phyloP scores from a whole-genome alignment of 2,888 invertebrate species.

The Lomographa bimaculata region DNA sequence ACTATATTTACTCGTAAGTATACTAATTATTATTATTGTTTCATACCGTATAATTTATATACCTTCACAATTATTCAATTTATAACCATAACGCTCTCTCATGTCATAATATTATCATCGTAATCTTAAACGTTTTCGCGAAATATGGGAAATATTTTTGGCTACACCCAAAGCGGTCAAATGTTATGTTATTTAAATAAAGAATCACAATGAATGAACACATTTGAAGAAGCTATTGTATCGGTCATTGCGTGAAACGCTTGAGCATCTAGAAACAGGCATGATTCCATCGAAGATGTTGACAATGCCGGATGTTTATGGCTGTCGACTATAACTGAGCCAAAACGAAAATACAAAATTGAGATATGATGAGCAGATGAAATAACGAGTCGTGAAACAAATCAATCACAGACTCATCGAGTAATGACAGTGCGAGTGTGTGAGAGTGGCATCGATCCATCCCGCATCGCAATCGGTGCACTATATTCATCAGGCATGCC shows the following conservation, averaged over 20 bases:
- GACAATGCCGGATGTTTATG: conserved; percentile 21
- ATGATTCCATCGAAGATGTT: conserved; percentile 10
- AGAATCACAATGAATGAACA: not conserved
- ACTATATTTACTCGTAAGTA: too few species aligned
- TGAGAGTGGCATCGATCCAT: conserved; percentile 29
- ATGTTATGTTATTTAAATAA: conserved; percentile 17
- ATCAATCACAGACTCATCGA: conserved; percentile 14
- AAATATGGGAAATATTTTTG: conserved; percentile 9
- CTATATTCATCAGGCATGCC: conserved; percentile 45
- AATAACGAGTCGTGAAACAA: conserved; percentile 18
- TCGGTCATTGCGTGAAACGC: conserved; percentile 1
- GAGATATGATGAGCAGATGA: conserved; percentile 12
- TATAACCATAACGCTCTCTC: conserved; percentile 22
- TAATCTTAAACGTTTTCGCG: conserved; percentile 22
- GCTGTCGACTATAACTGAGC: conserved; percentile 11
- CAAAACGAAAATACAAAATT: conserved; percentile 22
- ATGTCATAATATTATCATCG: conserved; percentile 40
- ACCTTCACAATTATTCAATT: conserved; percentile 23
- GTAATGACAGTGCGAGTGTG: conserved; percentile 17
- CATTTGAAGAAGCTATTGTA: not conserved
- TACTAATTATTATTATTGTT: not conserved
- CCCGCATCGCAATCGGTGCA: conserved; percentile 23
- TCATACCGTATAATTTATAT: conserved; percentile 25
- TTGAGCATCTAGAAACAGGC: conserved; percentile 2
- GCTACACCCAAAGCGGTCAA: too few species aligned